These are phyloP conservation scores for Macrophya alboannulata DNA, from an alignment of 2,888 invertebrate species.

Conservation along the genomic window DNA sequence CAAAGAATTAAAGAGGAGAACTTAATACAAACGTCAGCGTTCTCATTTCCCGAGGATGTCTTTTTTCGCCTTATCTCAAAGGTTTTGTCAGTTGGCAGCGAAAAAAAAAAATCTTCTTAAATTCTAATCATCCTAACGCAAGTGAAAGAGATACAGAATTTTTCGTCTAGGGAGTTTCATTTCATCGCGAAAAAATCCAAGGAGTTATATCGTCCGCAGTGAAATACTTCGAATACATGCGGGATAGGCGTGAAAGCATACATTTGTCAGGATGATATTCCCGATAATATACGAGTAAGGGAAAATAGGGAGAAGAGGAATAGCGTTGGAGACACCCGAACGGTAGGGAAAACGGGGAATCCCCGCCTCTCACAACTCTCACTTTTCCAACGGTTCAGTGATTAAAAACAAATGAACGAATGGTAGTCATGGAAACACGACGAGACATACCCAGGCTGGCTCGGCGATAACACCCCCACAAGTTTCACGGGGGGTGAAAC, in stretches of 20 bases:
- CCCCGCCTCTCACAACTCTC: background rate
- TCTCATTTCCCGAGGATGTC: background rate
- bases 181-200: background rate
- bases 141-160: too few relatives aligned
- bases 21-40: background rate
- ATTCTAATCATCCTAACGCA: too few relatives aligned
- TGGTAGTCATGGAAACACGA: conserved; percentile 68
- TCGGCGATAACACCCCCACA: background rate
- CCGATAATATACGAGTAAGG: background rate
- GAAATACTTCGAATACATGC: background rate
- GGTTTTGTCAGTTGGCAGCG: background rate
- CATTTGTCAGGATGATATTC: background rate
- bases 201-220: background rate
- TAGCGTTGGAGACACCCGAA: background rate
- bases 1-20: background rate
- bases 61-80: background rate
- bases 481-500: conserved; percentile 18
- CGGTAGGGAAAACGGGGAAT: conserved; percentile 25
- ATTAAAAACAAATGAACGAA: conserved; percentile 71
- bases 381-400: conserved; percentile 65
- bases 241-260: background rate
- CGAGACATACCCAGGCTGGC: background rate
- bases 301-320: conserved; percentile 4
- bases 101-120: background rate
- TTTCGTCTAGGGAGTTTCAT: background rate